phyloP scores from a whole-genome alignment of 1,140 invertebrate species.

The Drosophila pruinosa region DNA sequence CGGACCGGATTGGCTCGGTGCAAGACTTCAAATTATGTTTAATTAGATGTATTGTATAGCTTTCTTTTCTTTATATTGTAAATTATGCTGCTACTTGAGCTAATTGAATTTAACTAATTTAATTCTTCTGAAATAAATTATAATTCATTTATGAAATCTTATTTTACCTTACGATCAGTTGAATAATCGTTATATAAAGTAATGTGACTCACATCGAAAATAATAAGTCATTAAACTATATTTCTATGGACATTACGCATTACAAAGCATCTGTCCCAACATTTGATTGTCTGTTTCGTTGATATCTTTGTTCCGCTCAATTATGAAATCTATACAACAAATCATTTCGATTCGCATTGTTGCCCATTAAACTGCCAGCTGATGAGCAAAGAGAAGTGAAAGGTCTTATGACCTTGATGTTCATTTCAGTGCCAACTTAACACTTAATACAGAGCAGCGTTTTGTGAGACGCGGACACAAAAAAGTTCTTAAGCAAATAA shows the following conservation, averaged over 20 bases:
- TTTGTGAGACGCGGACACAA: constrained; percentile 14
- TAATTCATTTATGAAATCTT: neutral
- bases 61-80: too few species aligned
- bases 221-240: constrained; percentile 42
- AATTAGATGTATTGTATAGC: too few species aligned
- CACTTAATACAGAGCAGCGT: constrained; percentile 74
- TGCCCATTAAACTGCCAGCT: constrained; percentile 44
- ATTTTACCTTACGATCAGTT: neutral
- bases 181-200: neutral
- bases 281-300: constrained; percentile 26
- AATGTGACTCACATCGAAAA: neutral
- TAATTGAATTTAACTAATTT: neutral
- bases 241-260: constrained; percentile 23
- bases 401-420: constrained; percentile 64
- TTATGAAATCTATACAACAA: constrained; percentile 38
- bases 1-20: too few species aligned
- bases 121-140: neutral
- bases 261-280: constrained; percentile 28
- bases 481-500: constrained; percentile 67
- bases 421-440: constrained; percentile 58
- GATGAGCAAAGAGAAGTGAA: constrained; percentile 40
- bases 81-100: too few species aligned
- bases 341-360: constrained; percentile 46
- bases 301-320: constrained; percentile 24
- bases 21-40: too few species aligned